Evolutionary conservation across 2,113 vertebrate species (phyloP).

Genomic region (Pipra filicauda): DNA sequence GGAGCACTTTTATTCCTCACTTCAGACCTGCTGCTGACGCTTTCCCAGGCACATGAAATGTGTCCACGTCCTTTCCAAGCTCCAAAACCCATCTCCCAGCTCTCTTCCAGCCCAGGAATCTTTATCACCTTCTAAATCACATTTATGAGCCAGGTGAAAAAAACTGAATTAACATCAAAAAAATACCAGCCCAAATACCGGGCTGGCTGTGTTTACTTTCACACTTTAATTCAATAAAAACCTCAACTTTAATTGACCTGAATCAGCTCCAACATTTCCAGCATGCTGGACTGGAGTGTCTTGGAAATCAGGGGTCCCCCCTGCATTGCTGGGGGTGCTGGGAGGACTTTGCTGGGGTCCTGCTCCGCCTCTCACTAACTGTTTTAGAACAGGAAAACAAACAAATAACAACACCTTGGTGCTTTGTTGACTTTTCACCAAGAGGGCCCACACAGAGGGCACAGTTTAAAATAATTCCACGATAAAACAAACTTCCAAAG

Average conservation of each 20-base stretch:
- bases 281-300: neutral
- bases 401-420: neutral
- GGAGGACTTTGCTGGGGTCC: neutral
- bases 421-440: neutral
- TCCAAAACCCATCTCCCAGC: neutral
- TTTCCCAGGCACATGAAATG: neutral
- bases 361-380: accelerated
- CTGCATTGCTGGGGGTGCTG: accelerated
- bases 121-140: neutral
- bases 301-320: neutral
- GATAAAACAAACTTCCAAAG: neutral
- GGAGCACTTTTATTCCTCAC: neutral
- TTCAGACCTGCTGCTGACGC: accelerated
- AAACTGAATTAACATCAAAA: neutral
- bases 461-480: neutral
- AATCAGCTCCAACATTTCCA: neutral
- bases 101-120: neutral
- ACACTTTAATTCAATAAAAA: conserved; percentile 37
- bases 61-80: neutral
- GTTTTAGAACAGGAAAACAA: neutral
- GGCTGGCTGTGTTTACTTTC: neutral
- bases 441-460: neutral
- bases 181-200: neutral
- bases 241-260: neutral
- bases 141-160: neutral